These are phyloP conservation scores for Catharus minimus DNA, from an alignment of 2,113 vertebrate species.

Conservation along the genomic window DNA sequence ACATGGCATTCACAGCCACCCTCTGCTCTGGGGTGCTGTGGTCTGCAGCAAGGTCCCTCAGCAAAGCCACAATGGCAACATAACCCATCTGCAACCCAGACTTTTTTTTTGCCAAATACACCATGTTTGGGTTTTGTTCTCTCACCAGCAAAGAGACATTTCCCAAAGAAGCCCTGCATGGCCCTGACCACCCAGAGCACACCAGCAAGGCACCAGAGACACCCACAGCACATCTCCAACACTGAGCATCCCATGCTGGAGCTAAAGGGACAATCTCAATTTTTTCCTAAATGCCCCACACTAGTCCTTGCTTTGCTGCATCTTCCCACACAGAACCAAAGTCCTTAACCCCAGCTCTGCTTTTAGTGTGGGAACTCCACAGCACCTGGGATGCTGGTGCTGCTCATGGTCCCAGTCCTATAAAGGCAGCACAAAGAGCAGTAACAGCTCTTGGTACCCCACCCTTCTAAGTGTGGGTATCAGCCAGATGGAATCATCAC, in stretches of 20 bases:
- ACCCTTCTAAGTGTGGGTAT: background rate
- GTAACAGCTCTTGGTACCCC: background rate
- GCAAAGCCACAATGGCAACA: background rate
- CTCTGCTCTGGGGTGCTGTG: background rate
- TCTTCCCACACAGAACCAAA: background rate
- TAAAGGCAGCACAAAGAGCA: background rate
- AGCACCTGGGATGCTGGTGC: fast-evolving
- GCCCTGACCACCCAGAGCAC: background rate
- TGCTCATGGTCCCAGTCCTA: background rate
- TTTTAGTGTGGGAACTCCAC: background rate
- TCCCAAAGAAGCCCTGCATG: background rate
- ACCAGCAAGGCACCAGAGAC: background rate
- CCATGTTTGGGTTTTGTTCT: fast-evolving
- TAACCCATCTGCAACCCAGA: background rate
- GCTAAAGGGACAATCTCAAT: background rate
- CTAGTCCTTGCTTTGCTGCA: background rate
- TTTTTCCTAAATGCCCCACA: background rate
- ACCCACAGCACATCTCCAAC: fast-evolving
- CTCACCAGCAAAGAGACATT: background rate
- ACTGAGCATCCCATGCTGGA: background rate
- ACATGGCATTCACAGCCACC: fast-evolving
- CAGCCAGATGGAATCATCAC: background rate
- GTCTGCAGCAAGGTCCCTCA: background rate
- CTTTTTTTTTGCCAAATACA: too few relatives aligned
- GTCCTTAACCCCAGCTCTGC: background rate